Percentiles rank a stretch among this genome's conserved stretches.
Conservation (phyloP, 1,140 invertebrate genomes). For the Anoplolepis gracilipes region DNA sequence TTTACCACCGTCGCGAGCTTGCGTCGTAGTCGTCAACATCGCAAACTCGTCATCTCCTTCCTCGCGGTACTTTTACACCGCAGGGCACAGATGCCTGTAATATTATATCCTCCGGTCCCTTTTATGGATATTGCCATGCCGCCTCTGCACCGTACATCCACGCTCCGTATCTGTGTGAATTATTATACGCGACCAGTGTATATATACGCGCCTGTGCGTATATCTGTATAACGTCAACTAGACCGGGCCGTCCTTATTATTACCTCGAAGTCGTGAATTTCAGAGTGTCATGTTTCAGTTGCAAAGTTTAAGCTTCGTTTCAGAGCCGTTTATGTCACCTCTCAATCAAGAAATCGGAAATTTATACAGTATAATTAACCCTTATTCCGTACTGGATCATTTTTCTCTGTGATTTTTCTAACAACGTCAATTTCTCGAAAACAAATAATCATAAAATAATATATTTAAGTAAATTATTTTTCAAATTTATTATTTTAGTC, state of each 20-base stretch:
- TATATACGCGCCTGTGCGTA: slow-evolving; percentile 5
- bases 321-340: slow-evolving; percentile 11
- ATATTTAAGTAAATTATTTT: too few relatives aligned
- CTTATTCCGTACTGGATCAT: too few relatives aligned
- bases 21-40: slow-evolving; percentile 44
- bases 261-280: slow-evolving; percentile 52
- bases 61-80: slow-evolving; percentile 52
- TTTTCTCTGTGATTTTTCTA: too few relatives aligned
- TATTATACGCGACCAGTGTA: slow-evolving; percentile 51
- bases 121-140: slow-evolving; percentile 84
- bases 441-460: too few relatives aligned
- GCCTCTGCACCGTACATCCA: slow-evolving; percentile 59
- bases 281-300: slow-evolving; percentile 25
- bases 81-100: slow-evolving; percentile 82
- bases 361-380: slow-evolving; percentile 17
- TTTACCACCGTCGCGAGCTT: slow-evolving; percentile 40
- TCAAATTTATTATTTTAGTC: too few relatives aligned
- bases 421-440: too few relatives aligned
- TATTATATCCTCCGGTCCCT: slow-evolving; percentile 84
- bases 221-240: slow-evolving; percentile 43
- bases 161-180: slow-evolving; percentile 56
- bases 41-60: slow-evolving; percentile 67
- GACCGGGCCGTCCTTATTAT: slow-evolving; percentile 54
- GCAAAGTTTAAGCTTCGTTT: slow-evolving; percentile 53
- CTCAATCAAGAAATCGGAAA: slow-evolving; percentile 17